These are phyloP conservation scores for Palaemon carinicauda DNA, from an alignment of 1,140 invertebrate species.

Conservation along the genomic window DNA sequence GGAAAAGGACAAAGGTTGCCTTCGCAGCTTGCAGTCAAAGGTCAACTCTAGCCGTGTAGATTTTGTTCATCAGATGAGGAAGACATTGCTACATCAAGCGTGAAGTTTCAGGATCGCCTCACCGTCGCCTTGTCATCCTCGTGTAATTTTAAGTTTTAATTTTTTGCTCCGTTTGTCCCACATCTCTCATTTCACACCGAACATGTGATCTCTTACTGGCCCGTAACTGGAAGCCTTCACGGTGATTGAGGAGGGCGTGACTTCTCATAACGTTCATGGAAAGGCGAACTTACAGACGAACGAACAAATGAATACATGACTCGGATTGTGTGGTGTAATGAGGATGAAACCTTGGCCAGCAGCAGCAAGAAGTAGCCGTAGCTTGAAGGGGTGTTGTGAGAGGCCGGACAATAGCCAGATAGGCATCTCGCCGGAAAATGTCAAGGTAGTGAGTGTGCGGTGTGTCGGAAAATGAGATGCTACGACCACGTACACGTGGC, in stretches of 20 bases:
- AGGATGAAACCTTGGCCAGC: neutral
- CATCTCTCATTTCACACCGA: no score
- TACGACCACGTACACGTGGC: neutral
- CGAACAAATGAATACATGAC: neutral
- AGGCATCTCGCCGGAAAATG: slow-evolving; percentile 6
- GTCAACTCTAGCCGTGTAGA: neutral
- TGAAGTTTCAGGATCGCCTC: no score
- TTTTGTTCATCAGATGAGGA: neutral
- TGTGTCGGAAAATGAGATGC: slow-evolving; percentile 11
- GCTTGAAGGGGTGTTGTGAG: neutral
- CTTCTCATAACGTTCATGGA: no score
- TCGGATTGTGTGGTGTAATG: neutral
- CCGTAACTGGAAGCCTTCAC: no score
- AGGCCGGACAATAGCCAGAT: slow-evolving; percentile 13
- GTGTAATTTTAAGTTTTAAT: neutral
- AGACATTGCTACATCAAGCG: neutral
- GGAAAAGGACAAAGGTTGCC: slow-evolving; percentile 8
- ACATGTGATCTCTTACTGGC: no score
- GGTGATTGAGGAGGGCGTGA: no score
- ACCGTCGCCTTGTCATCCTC: neutral
- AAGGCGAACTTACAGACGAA: neutral
- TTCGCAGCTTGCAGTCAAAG: neutral
- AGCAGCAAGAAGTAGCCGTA: neutral
- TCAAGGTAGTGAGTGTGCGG: slow-evolving; percentile 10
- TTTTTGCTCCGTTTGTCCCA: no score